Evolutionary conservation across 2,888 invertebrate species (phyloP).

Genomic region (Limnephilus marmoratus): DNA sequence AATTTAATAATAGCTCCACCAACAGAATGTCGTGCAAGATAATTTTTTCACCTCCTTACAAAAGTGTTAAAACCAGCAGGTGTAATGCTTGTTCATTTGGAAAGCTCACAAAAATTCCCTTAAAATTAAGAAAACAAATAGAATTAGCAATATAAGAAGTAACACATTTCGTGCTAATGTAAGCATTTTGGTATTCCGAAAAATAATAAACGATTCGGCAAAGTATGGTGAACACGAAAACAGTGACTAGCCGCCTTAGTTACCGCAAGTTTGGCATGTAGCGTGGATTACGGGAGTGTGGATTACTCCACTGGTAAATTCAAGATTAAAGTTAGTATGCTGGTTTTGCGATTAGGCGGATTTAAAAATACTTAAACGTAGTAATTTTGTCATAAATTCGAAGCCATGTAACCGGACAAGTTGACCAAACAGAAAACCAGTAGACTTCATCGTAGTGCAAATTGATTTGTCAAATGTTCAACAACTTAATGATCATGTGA

Average conservation of each 20-base stretch:
- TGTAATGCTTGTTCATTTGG: not conserved
- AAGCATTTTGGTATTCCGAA: not conserved
- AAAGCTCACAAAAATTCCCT: not conserved
- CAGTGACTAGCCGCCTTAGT: not conserved
- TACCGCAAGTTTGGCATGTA: not conserved
- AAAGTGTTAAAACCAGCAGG: not conserved
- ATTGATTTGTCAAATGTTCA: not conserved
- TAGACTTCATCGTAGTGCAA: not conserved
- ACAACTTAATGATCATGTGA: too few relatives aligned
- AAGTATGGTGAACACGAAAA: conserved; percentile 2
- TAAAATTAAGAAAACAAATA: not conserved
- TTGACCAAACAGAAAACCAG: not conserved
- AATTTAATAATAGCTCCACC: too few relatives aligned
- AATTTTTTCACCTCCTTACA: not conserved
- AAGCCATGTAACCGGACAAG: not conserved
- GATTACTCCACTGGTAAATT: conserved; percentile 2
- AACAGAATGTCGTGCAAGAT: not conserved
- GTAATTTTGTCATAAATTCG: not conserved
- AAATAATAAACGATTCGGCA: conserved; percentile 2
- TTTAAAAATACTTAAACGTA: not conserved
- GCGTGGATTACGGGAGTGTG: not conserved
- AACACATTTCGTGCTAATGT: conserved; percentile 2
- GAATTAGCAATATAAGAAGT: not conserved
- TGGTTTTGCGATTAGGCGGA: not conserved
- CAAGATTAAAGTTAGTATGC: not conserved